These are phyloP conservation scores for Lypha dubia DNA, from an alignment of 2,888 invertebrate species.

Conservation along the genomic window DNA sequence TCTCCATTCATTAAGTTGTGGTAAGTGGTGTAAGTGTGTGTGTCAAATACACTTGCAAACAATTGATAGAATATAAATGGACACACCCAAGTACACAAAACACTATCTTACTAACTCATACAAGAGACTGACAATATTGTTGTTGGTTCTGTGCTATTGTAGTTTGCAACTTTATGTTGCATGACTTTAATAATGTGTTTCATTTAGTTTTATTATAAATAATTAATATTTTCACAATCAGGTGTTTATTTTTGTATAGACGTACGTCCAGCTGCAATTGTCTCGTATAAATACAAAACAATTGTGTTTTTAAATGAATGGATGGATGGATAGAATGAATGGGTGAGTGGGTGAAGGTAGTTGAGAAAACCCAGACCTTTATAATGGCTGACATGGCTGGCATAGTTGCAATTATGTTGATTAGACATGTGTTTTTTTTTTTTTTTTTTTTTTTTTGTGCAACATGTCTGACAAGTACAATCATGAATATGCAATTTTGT, in stretches of 20 bases:
- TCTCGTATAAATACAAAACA: background rate
- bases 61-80: background rate
- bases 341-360: slow-evolving; percentile 52
- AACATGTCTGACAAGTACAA: slow-evolving; percentile 30
- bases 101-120: slow-evolving; percentile 13
- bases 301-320: background rate
- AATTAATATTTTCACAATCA: slow-evolving; percentile 70
- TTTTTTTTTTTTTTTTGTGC: too few species aligned
- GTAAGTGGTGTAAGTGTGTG: background rate
- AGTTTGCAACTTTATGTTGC: slow-evolving; percentile 63
- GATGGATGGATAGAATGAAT: too few species aligned
- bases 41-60: background rate
- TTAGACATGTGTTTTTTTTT: slow-evolving; percentile 63
- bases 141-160: slow-evolving; percentile 39
- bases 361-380: slow-evolving; percentile 29
- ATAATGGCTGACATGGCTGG: slow-evolving; percentile 38
- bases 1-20: slow-evolving; percentile 15
- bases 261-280: slow-evolving; percentile 44
- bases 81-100: slow-evolving; percentile 16
- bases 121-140: slow-evolving; percentile 58
- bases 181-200: slow-evolving; percentile 66
- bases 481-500: slow-evolving; percentile 59
- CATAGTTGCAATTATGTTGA: slow-evolving; percentile 46
- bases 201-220: slow-evolving; percentile 61
- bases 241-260: slow-evolving; percentile 70